Percentiles rank a stretch among this genome's conserved stretches.
phyloP scores from a whole-genome alignment of 1,140 invertebrate species.

The Mylabris phalerata region DNA sequence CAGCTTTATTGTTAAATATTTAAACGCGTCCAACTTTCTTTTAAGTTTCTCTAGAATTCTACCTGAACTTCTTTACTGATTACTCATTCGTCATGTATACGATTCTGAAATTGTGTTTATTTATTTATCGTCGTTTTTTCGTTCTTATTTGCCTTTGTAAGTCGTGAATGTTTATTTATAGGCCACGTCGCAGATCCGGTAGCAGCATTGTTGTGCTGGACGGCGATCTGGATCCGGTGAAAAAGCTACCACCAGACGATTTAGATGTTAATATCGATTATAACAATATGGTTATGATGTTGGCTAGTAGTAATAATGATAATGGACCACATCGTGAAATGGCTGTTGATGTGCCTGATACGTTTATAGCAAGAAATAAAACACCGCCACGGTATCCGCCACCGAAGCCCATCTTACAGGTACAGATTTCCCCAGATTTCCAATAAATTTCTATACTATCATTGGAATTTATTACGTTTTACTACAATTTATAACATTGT shows the following conservation, averaged over 20 bases:
- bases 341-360: conserved; percentile 96
- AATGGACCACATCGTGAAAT: conserved; percentile 87
- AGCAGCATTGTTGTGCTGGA: conserved; percentile 63
- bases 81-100: too few species aligned
- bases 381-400: conserved; percentile 86
- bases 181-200: conserved; percentile 58
- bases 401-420: conserved; percentile 50
- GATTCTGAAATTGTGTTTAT: neutral
- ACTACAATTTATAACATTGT: too few species aligned
- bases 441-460: too few species aligned
- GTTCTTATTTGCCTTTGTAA: neutral
- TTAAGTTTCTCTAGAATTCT: too few species aligned
- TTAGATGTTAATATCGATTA: conserved; percentile 42
- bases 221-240: conserved; percentile 45
- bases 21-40: too few species aligned
- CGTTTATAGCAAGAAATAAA: conserved; percentile 85
- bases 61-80: too few species aligned
- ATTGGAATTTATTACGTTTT: too few species aligned
- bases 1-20: too few species aligned
- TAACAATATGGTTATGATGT: conserved; percentile 62
- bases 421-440: neutral
- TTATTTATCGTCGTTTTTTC: neutral
- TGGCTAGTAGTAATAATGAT: conserved; percentile 48
- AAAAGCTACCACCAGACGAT: conserved; percentile 40
- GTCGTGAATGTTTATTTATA: conserved; percentile 40